phyloP scores from a whole-genome alignment of 2,113 vertebrate species.

The Bubo bubo region DNA sequence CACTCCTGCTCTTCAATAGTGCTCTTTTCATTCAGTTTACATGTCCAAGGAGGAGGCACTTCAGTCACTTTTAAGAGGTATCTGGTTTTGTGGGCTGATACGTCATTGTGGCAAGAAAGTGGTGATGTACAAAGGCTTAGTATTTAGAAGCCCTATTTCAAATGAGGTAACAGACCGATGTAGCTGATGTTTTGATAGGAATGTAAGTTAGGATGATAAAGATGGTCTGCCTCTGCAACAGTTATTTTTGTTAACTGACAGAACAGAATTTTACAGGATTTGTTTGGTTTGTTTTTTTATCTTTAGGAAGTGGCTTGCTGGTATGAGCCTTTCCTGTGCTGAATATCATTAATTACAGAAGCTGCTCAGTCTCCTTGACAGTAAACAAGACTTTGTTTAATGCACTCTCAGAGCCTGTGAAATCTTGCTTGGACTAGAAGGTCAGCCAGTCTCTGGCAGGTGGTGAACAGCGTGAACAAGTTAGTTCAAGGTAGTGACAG shows the following conservation, averaged over 20 bases:
- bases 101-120: not conserved
- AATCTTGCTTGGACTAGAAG: constrained; percentile 44
- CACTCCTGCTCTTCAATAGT: not conserved
- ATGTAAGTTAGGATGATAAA: not conserved
- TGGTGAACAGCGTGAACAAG: not conserved
- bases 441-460: not conserved
- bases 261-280: not conserved
- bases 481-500: not conserved
- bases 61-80: not conserved
- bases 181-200: not conserved
- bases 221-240: not conserved
- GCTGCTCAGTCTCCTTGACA: not conserved
- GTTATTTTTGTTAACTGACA: not conserved
- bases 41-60: not conserved
- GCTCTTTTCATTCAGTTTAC: not conserved
- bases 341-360: not conserved
- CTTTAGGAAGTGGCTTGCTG: not conserved
- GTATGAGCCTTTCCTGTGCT: not conserved
- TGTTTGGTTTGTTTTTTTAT: not conserved
- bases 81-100: not conserved
- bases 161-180: not conserved
- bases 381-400: constrained; percentile 58
- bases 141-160: not conserved
- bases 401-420: constrained; percentile 12
- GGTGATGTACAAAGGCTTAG: not conserved